phyloP scores from a whole-genome alignment of 1,140 invertebrate species.

The Tyrophagus putrescentiae region DNA sequence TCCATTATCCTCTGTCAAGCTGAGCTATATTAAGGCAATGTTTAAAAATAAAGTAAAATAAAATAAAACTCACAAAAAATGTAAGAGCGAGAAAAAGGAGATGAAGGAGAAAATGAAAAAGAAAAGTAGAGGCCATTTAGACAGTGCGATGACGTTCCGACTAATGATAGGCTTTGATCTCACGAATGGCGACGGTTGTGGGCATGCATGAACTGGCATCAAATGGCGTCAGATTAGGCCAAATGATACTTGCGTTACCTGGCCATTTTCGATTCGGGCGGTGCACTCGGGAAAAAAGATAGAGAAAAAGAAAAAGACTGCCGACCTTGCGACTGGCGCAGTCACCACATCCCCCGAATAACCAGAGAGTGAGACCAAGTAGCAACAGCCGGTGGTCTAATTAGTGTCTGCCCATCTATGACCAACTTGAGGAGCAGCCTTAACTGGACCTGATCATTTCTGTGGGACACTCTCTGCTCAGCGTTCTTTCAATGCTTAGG shows the following conservation, averaged over 20 bases:
- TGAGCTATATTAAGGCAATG: too few species aligned
- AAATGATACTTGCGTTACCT: neutral
- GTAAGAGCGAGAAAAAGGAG: neutral
- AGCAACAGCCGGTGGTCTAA: neutral
- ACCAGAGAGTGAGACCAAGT: too few species aligned
- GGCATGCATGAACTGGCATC: constrained; percentile 12
- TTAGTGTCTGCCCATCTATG: constrained; percentile 11
- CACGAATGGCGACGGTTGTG: constrained; percentile 13
- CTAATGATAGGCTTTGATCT: constrained; percentile 16
- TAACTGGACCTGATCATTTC: too few species aligned
- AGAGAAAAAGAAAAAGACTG: too few species aligned
- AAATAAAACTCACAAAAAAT: too few species aligned
- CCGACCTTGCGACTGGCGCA: too few species aligned
- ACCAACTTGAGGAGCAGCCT: too few species aligned
- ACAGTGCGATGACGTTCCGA: neutral
- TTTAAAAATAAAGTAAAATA: too few species aligned
- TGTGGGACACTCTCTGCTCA: too few species aligned
- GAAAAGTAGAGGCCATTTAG: neutral
- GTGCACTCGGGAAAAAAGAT: too few species aligned
- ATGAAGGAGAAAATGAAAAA: neutral
- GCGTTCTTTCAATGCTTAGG: too few species aligned
- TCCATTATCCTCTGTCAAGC: constrained; percentile 2
- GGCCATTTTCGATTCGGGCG: neutral
- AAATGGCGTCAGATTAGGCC: constrained; percentile 15
- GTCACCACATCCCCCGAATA: too few species aligned